phyloP scores from a whole-genome alignment of 1,140 invertebrate species.

The Formica selysi region DNA sequence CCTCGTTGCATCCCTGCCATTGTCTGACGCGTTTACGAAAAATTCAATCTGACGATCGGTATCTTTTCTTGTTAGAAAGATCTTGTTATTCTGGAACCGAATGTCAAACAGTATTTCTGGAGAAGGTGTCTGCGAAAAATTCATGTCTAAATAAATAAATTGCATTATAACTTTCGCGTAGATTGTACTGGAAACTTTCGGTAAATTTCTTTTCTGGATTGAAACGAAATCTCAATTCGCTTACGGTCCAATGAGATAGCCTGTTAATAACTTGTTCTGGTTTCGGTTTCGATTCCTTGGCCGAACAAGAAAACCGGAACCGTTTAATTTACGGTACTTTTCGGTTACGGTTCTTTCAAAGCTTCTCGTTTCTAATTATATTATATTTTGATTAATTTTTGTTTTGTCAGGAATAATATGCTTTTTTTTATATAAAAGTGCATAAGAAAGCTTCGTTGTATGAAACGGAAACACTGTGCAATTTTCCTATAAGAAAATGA shows the following conservation, averaged over 20 bases:
- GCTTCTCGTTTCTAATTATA: neutral
- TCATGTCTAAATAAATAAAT: neutral
- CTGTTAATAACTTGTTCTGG: neutral
- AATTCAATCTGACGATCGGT: neutral
- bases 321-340: constrained; percentile 27
- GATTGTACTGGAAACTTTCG: neutral
- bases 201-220: neutral
- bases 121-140: neutral
- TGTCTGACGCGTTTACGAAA: constrained; percentile 16
- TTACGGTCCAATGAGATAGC: neutral
- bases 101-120: neutral
- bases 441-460: neutral
- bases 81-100: neutral
- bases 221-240: constrained; percentile 1
- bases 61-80: neutral
- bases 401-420: neutral
- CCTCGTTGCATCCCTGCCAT: constrained; percentile 63
- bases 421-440: neutral
- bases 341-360: constrained; percentile 9
- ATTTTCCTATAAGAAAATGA: neutral
- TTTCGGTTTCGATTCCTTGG: constrained; percentile 26
- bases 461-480: constrained; percentile 16
- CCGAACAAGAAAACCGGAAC: constrained; percentile 32
- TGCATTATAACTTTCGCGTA: neutral
- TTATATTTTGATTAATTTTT: neutral